Base-by-base conservation (phyloP, 2,113 vertebrate species). In the Callocephalon fimbriatum region DNA sequence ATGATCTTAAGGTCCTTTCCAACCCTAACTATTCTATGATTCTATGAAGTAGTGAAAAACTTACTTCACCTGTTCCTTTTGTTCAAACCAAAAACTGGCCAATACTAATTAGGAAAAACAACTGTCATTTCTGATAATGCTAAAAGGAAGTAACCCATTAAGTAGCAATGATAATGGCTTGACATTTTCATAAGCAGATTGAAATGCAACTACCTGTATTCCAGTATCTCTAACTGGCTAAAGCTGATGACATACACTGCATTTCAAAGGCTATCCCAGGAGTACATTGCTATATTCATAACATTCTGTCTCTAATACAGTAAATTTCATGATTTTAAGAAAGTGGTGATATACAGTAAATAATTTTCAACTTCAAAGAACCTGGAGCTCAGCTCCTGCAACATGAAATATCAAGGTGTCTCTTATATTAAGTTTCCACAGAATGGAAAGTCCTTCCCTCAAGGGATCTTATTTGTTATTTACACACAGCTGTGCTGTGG, bases 141-240 rank as follows among this genome's bases (percentile, higher is more conserved):
- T 86, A 61, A 78, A 73, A 86, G 86, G 91, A 94, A 95, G 72
- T 66, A 91, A 77, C 63, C 10, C 45, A 89, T 84, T 94, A 93
- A 61, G 37, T 15, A 96, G 65, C 38, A 58, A 80, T 66, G 67
- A 89, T 63, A 89, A 95, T 67, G 27, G 50, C 40, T n/a, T 84
- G 54, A 25, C 22, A 58, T 19, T 73, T 45, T 51, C 44, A 73
- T 77, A 76, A 73, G 22, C 37, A 95, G 50, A 89, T 0, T 70
- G 45, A 95, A 86, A 83, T 53, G 35, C 62, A 91, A 27, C 48
- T 31, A 56, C 3, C 0, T 86, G 29, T 63, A 88, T 71, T 88
- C 27, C 72, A 83, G 79, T 37, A 77, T 40, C 63, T 74, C 73
- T 32, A 3, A 51, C 29, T 77, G n/a, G 15, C 80, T 66, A 84